A percentile compares a stretch with the other conserved stretches of the same genome.
Conservation (phyloP, 2,113 vertebrate species). For the Lampris incognitus region DNA sequence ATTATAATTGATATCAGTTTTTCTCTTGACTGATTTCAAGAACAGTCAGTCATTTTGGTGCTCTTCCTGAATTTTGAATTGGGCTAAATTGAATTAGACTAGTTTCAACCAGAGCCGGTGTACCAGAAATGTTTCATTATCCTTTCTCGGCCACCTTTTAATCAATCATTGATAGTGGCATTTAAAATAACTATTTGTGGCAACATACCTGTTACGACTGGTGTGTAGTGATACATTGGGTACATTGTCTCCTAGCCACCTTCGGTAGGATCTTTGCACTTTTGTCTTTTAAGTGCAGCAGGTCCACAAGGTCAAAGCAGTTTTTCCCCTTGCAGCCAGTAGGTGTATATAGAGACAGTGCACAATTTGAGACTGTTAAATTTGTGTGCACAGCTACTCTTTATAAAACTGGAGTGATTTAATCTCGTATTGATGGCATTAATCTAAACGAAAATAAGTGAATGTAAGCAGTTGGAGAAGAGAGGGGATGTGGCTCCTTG, state of each 20-base stretch:
- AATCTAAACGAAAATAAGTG: conserved; percentile 26
- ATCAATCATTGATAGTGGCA: too few relatives aligned
- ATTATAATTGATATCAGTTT: too few relatives aligned
- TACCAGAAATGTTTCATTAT: too few relatives aligned
- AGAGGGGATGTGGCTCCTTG: conserved; percentile 57
- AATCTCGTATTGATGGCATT: conserved; percentile 45
- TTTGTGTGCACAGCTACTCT: not conserved
- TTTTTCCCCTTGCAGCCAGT: not conserved
- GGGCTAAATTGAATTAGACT: too few relatives aligned
- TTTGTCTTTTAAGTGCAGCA: not conserved
- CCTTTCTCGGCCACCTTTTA: too few relatives aligned
- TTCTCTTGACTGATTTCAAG: too few relatives aligned
- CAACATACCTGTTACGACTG: too few relatives aligned
- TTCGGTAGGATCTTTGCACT: too few relatives aligned
- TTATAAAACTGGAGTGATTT: conserved; percentile 31
- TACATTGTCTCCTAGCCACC: not conserved
- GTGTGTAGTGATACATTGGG: not conserved
- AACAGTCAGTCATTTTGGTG: too few relatives aligned
- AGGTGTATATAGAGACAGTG: not conserved
- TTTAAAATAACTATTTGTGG: too few relatives aligned
- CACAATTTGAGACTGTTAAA: not conserved
- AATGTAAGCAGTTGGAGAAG: not conserved
- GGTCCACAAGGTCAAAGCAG: not conserved
- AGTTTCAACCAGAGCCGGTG: too few relatives aligned
- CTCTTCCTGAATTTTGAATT: too few relatives aligned